These are phyloP conservation scores for Nephila pilipes DNA, from an alignment of 1,140 invertebrate genomes.

Conservation along the genomic window DNA sequence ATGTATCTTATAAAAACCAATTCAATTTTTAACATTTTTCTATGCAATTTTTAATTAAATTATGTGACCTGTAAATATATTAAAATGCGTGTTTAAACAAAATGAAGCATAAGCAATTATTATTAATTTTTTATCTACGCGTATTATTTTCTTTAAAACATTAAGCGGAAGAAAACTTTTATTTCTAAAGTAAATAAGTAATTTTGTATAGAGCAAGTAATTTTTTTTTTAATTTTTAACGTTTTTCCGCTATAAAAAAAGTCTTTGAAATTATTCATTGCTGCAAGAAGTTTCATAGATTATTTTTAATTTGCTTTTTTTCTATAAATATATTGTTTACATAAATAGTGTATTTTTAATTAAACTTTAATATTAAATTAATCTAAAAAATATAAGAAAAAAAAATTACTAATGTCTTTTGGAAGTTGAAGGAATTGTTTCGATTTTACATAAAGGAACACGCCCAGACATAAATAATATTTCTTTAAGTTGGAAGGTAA, in stretches of 20 bases:
- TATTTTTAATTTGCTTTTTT: too few species aligned
- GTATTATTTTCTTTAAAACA: background rate
- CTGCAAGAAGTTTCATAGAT: background rate
- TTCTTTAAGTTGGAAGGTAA: too few species aligned
- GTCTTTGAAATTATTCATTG: background rate
- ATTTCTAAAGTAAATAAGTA: background rate
- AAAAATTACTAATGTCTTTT: too few species aligned
- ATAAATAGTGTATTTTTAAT: too few species aligned
- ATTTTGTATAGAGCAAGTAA: background rate
- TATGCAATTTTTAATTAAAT: background rate
- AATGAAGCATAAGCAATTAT: background rate
- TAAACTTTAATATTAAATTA: too few species aligned
- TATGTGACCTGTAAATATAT: slow-evolving; percentile 9
- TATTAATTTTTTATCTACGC: background rate
- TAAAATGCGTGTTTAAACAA: background rate
- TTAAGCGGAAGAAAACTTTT: background rate
- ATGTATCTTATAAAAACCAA: background rate
- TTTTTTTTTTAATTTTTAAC: too few species aligned
- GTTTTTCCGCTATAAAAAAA: background rate
- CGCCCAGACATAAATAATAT: too few species aligned
- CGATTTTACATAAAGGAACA: too few species aligned
- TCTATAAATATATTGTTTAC: too few species aligned
- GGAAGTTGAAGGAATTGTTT: too few species aligned
- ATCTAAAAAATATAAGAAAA: too few species aligned
- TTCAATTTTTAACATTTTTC: background rate